These are phyloP conservation scores for Pempheris klunzingeri DNA, from an alignment of 2,797 vertebrate species.

Conservation along the genomic window DNA sequence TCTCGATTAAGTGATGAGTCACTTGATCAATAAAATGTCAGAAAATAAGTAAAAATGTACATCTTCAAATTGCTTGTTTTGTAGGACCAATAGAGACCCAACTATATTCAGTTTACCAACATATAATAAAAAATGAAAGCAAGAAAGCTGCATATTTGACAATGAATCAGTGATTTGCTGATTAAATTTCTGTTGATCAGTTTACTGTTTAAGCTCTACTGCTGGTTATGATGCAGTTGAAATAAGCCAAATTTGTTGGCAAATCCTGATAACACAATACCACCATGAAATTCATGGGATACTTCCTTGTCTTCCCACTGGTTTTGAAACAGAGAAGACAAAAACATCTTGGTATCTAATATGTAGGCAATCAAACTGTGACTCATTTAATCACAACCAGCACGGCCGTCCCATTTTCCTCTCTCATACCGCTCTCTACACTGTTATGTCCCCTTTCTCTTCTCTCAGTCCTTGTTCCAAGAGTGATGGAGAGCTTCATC, in stretches of 20 bases:
- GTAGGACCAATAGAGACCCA: background rate
- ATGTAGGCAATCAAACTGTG: conserved; percentile 25
- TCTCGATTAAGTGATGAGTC: background rate
- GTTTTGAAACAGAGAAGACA: conserved; percentile 19
- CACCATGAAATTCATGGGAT: background rate
- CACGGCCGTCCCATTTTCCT: conserved; percentile 41
- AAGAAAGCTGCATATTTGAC: background rate
- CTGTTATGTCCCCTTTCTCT: conserved; percentile 44
- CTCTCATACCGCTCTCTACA: conserved; percentile 36
- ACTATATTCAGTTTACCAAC: background rate
- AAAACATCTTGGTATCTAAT: conserved; percentile 1
- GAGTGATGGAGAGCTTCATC: conserved; percentile 74
- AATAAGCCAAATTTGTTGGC: background rate
- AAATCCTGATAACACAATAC: conserved; percentile 1
- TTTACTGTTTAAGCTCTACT: background rate
- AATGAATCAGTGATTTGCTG: too few relatives aligned
- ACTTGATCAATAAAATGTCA: background rate
- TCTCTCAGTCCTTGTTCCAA: conserved; percentile 57
- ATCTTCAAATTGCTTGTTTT: background rate
- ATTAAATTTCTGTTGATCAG: too few relatives aligned
- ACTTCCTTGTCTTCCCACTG: background rate
- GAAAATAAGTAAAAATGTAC: conserved; percentile 8
- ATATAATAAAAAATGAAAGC: background rate
- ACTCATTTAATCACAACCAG: conserved; percentile 45
- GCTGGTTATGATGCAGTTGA: background rate